These are phyloP conservation scores for Cavia aperea DNA, from an alignment of 2,113 vertebrate species.

Conservation along the genomic window DNA sequence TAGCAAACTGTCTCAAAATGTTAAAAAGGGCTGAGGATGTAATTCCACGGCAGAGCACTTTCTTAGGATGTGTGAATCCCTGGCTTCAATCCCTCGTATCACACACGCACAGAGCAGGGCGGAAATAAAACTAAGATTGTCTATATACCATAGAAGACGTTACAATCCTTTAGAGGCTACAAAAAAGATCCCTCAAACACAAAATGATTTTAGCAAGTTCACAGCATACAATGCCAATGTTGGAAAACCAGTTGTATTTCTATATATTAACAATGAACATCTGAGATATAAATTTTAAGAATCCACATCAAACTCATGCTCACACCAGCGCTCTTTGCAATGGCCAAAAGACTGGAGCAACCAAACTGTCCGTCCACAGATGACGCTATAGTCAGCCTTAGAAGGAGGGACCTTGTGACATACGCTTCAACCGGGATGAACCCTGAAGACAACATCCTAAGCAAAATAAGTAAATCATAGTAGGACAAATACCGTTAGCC, in stretches of 20 bases:
- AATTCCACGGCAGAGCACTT: neutral
- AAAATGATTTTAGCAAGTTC: neutral
- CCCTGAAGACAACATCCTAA: neutral
- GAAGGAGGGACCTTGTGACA: neutral
- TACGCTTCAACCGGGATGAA: neutral
- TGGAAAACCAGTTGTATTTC: neutral
- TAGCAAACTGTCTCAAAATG: neutral
- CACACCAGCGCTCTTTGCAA: neutral
- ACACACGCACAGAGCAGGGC: neutral
- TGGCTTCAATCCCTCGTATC: neutral
- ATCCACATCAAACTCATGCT: too few species aligned
- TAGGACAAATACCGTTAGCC: neutral
- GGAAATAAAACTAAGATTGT: neutral
- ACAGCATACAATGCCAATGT: neutral
- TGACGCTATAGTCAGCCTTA: neutral
- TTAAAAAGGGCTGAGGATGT: neutral
- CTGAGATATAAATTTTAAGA: neutral
- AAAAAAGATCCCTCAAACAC: neutral
- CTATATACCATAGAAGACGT: neutral
- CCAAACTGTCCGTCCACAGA: neutral
- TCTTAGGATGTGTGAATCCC: neutral
- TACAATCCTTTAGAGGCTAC: neutral
- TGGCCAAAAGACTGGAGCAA: neutral
- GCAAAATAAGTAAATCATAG: too few species aligned
- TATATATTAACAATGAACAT: neutral